Conservation (phyloP, 2,797 vertebrate genomes). For the Ctenosaura bakeri region DNA sequence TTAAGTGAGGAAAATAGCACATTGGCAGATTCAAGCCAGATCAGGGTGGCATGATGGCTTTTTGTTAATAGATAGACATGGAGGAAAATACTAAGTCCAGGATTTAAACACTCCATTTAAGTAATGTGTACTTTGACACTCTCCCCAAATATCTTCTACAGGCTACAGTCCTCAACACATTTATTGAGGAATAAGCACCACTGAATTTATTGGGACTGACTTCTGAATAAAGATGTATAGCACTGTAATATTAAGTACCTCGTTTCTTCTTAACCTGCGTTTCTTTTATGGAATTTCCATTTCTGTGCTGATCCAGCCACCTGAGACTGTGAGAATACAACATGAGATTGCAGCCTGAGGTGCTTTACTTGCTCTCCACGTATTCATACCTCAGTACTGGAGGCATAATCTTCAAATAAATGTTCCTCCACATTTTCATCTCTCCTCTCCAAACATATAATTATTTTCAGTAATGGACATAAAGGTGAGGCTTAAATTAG, state of each 20-base stretch:
- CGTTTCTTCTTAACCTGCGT: neutral
- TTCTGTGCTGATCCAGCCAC: neutral
- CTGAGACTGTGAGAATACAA: neutral
- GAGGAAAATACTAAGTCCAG: neutral
- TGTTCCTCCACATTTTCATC: conserved; percentile 63
- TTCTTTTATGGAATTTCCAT: neutral
- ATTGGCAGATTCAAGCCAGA: neutral
- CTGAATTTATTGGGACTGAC: neutral
- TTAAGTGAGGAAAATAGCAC: neutral
- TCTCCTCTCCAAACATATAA: conserved; percentile 49
- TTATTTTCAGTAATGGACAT: conserved; percentile 43
- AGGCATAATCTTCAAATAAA: conserved; percentile 50
- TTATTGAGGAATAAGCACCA: neutral
- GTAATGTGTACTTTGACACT: neutral
- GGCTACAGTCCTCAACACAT: neutral
- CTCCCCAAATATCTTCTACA: neutral
- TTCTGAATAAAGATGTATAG: neutral
- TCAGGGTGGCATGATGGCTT: neutral
- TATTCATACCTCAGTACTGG: conserved; percentile 29
- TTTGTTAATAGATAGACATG: neutral
- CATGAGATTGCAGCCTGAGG: neutral
- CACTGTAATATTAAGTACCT: neutral
- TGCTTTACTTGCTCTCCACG: conserved; percentile 30
- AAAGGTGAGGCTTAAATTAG: conserved; percentile 58
- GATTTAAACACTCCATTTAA: neutral